Evolutionary conservation across 2,113 vertebrate genomes (phyloP).

Genomic region (Myotis davidii): DNA sequence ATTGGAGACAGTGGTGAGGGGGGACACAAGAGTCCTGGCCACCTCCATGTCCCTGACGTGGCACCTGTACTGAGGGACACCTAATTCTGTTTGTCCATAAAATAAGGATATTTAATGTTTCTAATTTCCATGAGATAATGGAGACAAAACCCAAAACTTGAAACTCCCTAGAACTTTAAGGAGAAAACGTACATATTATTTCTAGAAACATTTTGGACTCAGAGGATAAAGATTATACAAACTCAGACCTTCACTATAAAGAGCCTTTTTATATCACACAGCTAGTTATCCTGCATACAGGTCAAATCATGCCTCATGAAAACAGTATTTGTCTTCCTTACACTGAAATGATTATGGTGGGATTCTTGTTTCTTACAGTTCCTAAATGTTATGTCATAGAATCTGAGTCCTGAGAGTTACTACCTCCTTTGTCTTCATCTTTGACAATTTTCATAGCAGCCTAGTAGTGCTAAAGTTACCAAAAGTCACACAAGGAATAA

Average conservation of each 20-base stretch:
- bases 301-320: neutral
- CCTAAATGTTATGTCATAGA: neutral
- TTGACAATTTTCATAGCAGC: neutral
- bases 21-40: neutral
- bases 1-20: neutral
- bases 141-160: neutral
- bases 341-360: neutral
- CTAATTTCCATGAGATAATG: neutral
- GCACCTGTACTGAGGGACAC: neutral
- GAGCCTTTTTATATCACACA: neutral
- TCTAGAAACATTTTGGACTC: neutral
- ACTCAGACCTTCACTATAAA: neutral
- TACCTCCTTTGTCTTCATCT: neutral
- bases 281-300: neutral
- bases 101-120: neutral
- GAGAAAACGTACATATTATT: neutral
- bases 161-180: slow-evolving; percentile 18
- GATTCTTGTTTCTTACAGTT: neutral
- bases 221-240: neutral
- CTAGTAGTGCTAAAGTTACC: neutral
- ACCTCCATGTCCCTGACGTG: neutral
- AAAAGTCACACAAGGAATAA: neutral
- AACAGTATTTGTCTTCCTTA: neutral
- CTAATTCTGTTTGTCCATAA: neutral
- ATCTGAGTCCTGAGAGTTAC: neutral